These are phyloP conservation scores for Turritopsis rubra DNA, from an alignment of 30 jellyfish, hydroid and myxozoan genomes.

Conservation along the genomic window DNA sequence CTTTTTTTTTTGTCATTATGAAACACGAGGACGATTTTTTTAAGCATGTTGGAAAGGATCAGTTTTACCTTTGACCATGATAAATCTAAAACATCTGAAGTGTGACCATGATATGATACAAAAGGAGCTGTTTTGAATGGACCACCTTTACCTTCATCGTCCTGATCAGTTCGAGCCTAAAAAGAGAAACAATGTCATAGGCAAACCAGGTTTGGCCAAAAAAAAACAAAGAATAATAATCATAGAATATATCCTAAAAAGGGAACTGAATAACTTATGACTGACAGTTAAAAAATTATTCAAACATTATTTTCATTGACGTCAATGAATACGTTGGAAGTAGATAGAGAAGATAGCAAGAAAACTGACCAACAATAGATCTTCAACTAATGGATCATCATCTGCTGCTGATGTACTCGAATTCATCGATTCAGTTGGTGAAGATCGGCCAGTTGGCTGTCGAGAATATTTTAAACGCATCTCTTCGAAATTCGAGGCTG, in stretches of 20 bases:
- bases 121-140: constrained; percentile 71
- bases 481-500: constrained; percentile 67
- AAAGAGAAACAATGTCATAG: neutral
- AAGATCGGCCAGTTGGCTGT: constrained; percentile 43
- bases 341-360: neutral
- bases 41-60: too few species aligned
- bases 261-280: too few species aligned
- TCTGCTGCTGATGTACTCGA: constrained; percentile 81
- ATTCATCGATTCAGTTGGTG: constrained; percentile 85
- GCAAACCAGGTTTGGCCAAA: too few species aligned
- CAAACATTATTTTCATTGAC: too few species aligned
- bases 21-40: neutral
- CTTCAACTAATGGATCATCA: constrained; percentile 68
- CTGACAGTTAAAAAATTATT: too few species aligned
- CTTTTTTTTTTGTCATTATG: too few species aligned
- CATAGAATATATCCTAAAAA: too few species aligned
- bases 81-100: constrained; percentile 84
- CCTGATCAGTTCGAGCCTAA: constrained; percentile 35
- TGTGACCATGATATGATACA: constrained; percentile 85
- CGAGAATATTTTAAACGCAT: constrained; percentile 80
- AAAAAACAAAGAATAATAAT: too few species aligned
- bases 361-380: constrained; percentile 37
- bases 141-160: constrained; percentile 58
- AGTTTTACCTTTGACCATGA: constrained; percentile 96
- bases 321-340: neutral